These are phyloP conservation scores for Clivina fossor DNA, from an alignment of 2,888 invertebrate genomes.

Conservation along the genomic window DNA sequence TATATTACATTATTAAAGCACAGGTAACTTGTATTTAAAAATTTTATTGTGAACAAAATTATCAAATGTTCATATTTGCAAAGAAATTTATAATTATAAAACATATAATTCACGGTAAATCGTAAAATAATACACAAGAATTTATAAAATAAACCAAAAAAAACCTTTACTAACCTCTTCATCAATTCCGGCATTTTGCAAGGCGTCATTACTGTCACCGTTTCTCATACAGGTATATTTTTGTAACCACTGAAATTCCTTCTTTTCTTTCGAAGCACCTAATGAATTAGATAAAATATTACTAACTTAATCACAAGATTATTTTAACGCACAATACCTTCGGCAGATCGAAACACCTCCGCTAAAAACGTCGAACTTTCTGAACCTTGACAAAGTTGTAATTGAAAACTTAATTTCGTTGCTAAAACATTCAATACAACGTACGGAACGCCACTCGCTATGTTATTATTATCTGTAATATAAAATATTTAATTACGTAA, in stretches of 20 bases:
- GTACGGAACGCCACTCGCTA: constrained; percentile 54
- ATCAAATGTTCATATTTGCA: not conserved
- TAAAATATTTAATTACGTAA: constrained; percentile 47
- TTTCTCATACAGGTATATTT: constrained; percentile 56
- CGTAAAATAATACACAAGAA: not conserved
- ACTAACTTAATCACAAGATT: constrained; percentile 2
- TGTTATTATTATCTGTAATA: constrained; percentile 56
- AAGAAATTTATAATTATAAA: constrained; percentile 9
- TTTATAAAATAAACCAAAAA: constrained; percentile 5
- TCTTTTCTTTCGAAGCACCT: constrained; percentile 45
- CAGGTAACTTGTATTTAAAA: constrained; percentile 12
- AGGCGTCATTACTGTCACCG: constrained; percentile 19
- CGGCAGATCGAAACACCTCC: constrained; percentile 72
- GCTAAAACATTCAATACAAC: constrained; percentile 59
- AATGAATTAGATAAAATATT: constrained; percentile 30
- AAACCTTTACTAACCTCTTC: constrained; percentile 46
- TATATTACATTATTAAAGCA: constrained; percentile 38
- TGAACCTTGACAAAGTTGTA: constrained; percentile 60
- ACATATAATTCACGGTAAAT: constrained; percentile 1
- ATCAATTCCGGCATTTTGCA: constrained; percentile 40
- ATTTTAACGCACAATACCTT: constrained; percentile 47
- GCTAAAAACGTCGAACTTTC: constrained; percentile 72
- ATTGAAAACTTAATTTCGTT: constrained; percentile 56
- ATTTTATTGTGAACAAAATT: not conserved
- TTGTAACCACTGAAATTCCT: constrained; percentile 62